Percentiles rank a stretch among this genome's conserved stretches.
Evolutionary conservation across 2,113 vertebrate genomes (phyloP).

Genomic region (Chaenocephalus aceratus): DNA sequence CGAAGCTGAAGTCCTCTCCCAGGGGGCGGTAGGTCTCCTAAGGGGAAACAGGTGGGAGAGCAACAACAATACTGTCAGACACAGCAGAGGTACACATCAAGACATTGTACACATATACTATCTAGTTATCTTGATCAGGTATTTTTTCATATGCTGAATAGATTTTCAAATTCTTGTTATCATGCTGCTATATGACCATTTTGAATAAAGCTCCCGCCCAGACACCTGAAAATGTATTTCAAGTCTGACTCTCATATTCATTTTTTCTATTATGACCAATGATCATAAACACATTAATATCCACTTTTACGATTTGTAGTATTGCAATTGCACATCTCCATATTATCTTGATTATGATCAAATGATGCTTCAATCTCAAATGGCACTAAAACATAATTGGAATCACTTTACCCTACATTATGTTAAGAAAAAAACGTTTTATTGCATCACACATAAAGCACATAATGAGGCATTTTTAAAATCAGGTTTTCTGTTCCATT

Average conservation of each 20-base stretch:
- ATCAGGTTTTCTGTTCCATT: too few species aligned
- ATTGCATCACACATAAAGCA: too few species aligned
- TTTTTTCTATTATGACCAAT: background rate
- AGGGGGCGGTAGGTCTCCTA: slow-evolving; percentile 90
- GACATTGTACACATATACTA: background rate
- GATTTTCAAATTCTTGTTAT: background rate
- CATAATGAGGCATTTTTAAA: too few species aligned
- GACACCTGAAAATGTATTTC: background rate
- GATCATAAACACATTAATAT: background rate
- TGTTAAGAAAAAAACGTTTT: too few species aligned
- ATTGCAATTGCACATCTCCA: too few species aligned
- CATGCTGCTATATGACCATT: background rate
- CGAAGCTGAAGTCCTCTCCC: slow-evolving; percentile 92
- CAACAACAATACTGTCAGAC: background rate
- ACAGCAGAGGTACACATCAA: background rate
- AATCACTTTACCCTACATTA: too few species aligned
- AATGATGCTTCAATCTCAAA: too few species aligned
- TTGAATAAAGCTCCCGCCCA: background rate
- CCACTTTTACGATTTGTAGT: too few species aligned
- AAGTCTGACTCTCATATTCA: background rate
- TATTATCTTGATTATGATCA: too few species aligned
- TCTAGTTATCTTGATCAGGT: background rate
- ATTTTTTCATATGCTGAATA: background rate
- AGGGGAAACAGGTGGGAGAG: slow-evolving; percentile 22
- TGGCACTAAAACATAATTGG: too few species aligned